Evolutionary conservation across 2,113 vertebrate genomes (phyloP), one percentile per base, ranked within the genome.

Genomic region (Paratilapia polleni): DNA sequence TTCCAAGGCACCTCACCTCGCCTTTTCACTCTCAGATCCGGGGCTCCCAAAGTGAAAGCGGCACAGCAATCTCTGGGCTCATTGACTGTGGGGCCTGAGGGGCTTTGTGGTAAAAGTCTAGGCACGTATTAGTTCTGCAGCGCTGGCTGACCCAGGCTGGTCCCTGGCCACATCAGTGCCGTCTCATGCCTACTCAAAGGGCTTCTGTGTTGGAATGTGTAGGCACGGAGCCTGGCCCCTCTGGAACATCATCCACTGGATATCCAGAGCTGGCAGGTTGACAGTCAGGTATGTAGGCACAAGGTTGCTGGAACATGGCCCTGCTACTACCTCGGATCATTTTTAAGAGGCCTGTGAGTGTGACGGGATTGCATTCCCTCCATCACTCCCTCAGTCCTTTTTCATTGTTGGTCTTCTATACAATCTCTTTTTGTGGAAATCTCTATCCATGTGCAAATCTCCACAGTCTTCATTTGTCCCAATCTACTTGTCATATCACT

Each of bases 71-170:
- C 85, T 86, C 85, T 84, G 78, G 88, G 83, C 89, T 89, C 90
- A 83, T 91, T 83, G 90, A 84, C 88, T 79, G 78, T 1, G 11
- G 63, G 86, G 83, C 87, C 88, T 79, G 70, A 81, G 91, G 92
- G 90, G 81, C 38, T 90, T 79, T 61, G 82, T 62, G 82, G 86
- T 82, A 54, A 89, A 85, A 94, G 87, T 93, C 93, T 80, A 56
- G 84, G 88, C 94, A 94, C 89, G 88, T 93, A 87, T 86, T 57
- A 77, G 81, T 85, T 87, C 64, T 85, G 87, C 86, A 58, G 80
- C 6, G 83, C 74, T 81, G 88, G 78, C 89, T 93, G 93, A 94
- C 92, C 92, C 91, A 80, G 88, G 74, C 89, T 54, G 76, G 87
- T 94, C 90, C 88, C 88, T 68, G 81, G 86, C 84, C 84, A 86